Conservation (phyloP, 1,140 invertebrate genomes). For the Zaprionus ornatus region DNA sequence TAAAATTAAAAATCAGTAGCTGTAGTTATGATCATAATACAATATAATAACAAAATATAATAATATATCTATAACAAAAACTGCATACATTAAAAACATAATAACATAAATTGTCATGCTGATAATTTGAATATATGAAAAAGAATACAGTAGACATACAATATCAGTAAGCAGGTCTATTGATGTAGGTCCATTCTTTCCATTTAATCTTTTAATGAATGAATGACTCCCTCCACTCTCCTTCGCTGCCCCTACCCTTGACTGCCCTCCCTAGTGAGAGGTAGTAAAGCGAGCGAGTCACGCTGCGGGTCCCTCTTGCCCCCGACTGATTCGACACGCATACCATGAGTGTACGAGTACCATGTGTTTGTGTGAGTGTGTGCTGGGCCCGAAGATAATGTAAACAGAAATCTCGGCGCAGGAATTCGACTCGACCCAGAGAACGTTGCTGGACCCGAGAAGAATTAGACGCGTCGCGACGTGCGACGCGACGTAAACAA, state of each 20-base stretch:
- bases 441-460: neutral
- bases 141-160: neutral
- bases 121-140: neutral
- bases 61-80: neutral
- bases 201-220: neutral
- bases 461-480: conserved; percentile 2
- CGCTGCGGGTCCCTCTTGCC: neutral
- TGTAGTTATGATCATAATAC: neutral
- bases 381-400: conserved; percentile 3
- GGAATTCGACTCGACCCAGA: conserved; percentile 19
- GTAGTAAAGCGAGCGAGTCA: neutral
- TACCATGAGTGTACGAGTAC: neutral
- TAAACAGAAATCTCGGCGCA: conserved; percentile 18
- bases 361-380: neutral
- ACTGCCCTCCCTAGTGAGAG: neutral
- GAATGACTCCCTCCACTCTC: neutral
- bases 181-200: conserved; percentile 1
- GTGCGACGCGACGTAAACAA: conserved; percentile 15
- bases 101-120: neutral
- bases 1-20: neutral
- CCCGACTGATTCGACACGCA: neutral
- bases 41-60: neutral
- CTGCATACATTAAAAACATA: neutral
- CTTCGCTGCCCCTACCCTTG: neutral
- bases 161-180: neutral